Conservation (phyloP, 2,888 invertebrate species). For the Xanthorhoe designata region DNA sequence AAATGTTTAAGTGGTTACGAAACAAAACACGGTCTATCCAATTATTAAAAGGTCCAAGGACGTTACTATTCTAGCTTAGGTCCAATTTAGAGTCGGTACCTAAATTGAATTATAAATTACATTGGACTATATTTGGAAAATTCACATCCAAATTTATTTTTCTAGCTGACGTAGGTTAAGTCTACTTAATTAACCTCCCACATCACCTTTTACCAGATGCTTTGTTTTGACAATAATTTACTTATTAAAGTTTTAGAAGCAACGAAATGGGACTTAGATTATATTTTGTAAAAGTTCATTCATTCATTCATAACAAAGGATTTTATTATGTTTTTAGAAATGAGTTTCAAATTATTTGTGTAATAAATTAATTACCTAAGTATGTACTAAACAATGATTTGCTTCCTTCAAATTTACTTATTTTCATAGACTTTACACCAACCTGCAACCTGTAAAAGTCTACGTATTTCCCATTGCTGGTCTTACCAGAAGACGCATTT, state of each 20-base stretch:
- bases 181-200: constrained; percentile 16
- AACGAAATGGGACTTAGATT: not conserved
- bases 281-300: not conserved
- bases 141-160: not conserved
- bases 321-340: too few relatives aligned
- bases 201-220: not conserved
- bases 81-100: not conserved
- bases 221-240: not conserved
- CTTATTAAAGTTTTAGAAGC: not conserved
- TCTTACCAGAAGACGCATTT: too few relatives aligned
- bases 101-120: constrained; percentile 2
- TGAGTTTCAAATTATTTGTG: too few relatives aligned
- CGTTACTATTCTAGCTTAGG: not conserved
- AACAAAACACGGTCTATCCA: constrained; percentile 4
- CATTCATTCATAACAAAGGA: too few relatives aligned
- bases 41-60: constrained; percentile 2
- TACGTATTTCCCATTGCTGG: too few relatives aligned
- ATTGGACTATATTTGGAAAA: not conserved
- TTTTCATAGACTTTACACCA: too few relatives aligned
- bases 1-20: not conserved
- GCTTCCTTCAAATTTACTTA: too few relatives aligned
- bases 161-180: not conserved
- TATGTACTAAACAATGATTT: too few relatives aligned
- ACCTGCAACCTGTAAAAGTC: too few relatives aligned
- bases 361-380: too few relatives aligned